phyloP scores from a whole-genome alignment of 2,888 invertebrate genomes.

The Gerris lacustris region DNA sequence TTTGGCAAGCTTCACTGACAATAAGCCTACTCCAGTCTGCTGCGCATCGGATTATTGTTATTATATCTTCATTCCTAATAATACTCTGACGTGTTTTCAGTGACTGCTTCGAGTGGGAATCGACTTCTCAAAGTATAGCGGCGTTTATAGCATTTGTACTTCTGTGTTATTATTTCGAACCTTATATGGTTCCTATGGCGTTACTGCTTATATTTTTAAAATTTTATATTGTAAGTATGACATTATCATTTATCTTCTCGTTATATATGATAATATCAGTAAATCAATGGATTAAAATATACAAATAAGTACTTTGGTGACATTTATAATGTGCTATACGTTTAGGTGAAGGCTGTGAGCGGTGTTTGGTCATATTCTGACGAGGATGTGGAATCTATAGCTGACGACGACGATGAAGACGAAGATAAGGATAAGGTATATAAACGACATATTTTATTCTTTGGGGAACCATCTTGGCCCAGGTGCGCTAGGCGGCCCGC shows the following conservation, averaged over 20 bases:
- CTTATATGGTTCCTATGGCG: constrained; percentile 83
- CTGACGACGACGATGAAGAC: constrained; percentile 76
- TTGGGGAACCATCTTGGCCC: too few species aligned
- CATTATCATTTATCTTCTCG: too few species aligned
- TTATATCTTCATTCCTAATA: too few species aligned
- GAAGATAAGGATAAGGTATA: constrained; percentile 73
- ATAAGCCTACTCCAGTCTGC: too few species aligned
- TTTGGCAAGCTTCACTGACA: too few species aligned
- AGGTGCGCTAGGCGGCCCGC: too few species aligned
- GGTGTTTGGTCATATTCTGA: constrained; percentile 40
- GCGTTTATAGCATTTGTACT: constrained; percentile 77
- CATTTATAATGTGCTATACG: too few species aligned
- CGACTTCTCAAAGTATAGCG: constrained; percentile 64
- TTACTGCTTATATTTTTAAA: constrained; percentile 68
- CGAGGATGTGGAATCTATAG: constrained; percentile 50
- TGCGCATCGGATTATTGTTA: too few species aligned
- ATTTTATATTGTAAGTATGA: constrained; percentile 51
- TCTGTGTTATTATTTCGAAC: constrained; percentile 85
- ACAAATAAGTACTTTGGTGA: too few species aligned
- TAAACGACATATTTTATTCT: not conserved
- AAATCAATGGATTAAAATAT: too few species aligned
- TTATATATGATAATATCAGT: too few species aligned
- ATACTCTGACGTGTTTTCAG: constrained; percentile 39
- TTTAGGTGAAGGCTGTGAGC: constrained; percentile 39
- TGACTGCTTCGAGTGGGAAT: constrained; percentile 97